Percentiles rank a stretch among this genome's conserved stretches.
phyloP scores from a whole-genome alignment of 2,797 vertebrate genomes.

The Sebastes minor region DNA sequence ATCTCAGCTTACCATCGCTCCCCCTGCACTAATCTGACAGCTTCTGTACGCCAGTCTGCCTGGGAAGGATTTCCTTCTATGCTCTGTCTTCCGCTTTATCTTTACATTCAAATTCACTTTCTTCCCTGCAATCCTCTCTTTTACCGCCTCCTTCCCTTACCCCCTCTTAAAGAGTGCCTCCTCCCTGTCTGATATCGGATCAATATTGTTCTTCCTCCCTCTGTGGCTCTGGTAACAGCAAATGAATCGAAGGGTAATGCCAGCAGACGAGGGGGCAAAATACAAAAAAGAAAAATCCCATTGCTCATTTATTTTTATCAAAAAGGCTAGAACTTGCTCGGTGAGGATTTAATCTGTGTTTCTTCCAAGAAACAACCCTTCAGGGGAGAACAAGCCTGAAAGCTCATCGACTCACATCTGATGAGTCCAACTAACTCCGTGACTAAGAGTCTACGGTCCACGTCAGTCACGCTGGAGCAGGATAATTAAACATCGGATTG shows the following conservation, averaged over 20 bases:
- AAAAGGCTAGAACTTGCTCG: background rate
- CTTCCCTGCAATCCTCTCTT: background rate
- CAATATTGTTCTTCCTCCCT: background rate
- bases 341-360: slow-evolving; percentile 6
- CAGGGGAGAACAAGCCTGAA: background rate
- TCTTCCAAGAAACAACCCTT: slow-evolving; percentile 10
- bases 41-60: slow-evolving; percentile 34
- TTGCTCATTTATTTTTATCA: slow-evolving; percentile 13
- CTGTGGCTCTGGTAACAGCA: slow-evolving; percentile 13
- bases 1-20: slow-evolving; percentile 49
- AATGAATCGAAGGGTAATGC: slow-evolving; percentile 25
- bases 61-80: slow-evolving; percentile 6
- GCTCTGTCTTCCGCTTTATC: slow-evolving; percentile 2
- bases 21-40: slow-evolving; percentile 62
- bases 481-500: slow-evolving; percentile 1
- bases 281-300: background rate
- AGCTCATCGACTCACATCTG: slow-evolving; percentile 4
- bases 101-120: slow-evolving; percentile 24
- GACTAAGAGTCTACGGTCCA: background rate
- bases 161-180: background rate
- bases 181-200: slow-evolving; percentile 14
- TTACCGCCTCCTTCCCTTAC: background rate
- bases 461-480: background rate
- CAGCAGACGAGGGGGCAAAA: slow-evolving; percentile 3
- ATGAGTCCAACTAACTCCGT: slow-evolving; percentile 10